A percentile compares a stretch with the other conserved stretches of the same genome.
Conservation (phyloP, 2,113 vertebrate species). For the Danionella cerebrum region DNA sequence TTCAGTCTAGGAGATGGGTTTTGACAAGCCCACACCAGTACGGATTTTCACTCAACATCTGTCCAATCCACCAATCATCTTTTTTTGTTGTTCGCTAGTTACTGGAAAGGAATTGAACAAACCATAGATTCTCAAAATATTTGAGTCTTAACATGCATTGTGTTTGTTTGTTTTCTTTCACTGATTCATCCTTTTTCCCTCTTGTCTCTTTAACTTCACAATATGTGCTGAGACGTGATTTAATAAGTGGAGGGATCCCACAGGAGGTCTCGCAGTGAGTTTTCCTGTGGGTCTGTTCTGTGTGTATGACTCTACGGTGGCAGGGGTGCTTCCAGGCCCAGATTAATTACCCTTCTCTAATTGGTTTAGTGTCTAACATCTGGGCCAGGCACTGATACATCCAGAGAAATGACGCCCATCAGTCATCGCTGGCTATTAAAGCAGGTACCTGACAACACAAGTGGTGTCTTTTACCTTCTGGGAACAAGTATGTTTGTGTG, state of each 20-base stretch:
- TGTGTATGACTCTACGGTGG: constrained; percentile 35
- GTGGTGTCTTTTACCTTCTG: neutral
- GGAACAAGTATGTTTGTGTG: constrained; percentile 11
- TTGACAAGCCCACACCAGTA: too few species aligned
- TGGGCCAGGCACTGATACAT: constrained; percentile 79
- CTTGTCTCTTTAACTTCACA: neutral
- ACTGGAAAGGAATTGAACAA: too few species aligned
- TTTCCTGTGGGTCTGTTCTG: constrained; percentile 2
- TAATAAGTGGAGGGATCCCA: constrained; percentile 22
- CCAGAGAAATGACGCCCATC: constrained; percentile 84
- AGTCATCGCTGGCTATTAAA: constrained; percentile 77
- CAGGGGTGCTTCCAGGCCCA: constrained; percentile 67
- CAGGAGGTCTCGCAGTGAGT: constrained; percentile 2
- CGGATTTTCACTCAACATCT: too few species aligned
- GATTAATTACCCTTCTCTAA: constrained; percentile 89
- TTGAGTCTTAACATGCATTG: too few species aligned
- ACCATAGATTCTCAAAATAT: too few species aligned
- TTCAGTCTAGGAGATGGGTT: too few species aligned
- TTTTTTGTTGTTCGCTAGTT: too few species aligned
- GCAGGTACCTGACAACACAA: constrained; percentile 70
- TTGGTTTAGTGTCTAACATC: constrained; percentile 85
- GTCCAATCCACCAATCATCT: too few species aligned
- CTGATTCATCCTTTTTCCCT: neutral
- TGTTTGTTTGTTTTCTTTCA: neutral
- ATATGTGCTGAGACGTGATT: constrained; percentile 23